A percentile compares a stretch with the other conserved stretches of the same genome.
Conservation (phyloP, 2,797 vertebrate genomes). For the Alectoris magna region DNA sequence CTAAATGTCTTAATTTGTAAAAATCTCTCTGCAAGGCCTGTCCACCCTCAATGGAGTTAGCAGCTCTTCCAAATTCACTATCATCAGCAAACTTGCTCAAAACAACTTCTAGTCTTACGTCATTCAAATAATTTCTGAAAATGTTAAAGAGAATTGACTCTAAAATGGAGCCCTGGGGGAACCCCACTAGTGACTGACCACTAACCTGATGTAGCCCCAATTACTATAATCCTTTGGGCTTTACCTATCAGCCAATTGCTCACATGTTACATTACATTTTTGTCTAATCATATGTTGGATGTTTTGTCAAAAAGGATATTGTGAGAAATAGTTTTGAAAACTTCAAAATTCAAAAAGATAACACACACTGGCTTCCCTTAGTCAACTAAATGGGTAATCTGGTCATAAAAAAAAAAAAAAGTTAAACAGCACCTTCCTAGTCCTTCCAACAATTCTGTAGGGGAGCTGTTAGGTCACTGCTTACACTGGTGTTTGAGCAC, state of each 20-base stretch:
- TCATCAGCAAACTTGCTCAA: not conserved
- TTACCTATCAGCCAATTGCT: not conserved
- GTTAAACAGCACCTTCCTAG: too few species aligned
- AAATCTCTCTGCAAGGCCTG: not conserved
- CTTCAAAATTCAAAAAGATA: too few species aligned
- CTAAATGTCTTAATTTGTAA: not conserved
- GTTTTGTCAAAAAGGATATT: not conserved
- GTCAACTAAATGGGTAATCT: too few species aligned
- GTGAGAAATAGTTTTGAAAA: too few species aligned
- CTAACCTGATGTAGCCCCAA: not conserved
- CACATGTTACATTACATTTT: not conserved
- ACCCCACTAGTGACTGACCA: not conserved
- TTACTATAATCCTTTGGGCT: not conserved
- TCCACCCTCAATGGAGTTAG: not conserved
- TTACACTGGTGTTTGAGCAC: too few species aligned
- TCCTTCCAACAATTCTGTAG: too few species aligned
- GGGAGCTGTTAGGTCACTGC: too few species aligned
- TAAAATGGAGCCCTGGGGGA: not conserved
- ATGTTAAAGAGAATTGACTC: not conserved
- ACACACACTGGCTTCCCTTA: too few species aligned
- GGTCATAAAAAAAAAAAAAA: too few species aligned
- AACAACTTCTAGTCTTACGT: not conserved
- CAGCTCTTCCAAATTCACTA: not conserved
- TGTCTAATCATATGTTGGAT: not conserved
- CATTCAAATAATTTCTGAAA: not conserved